Evolutionary conservation across 2,113 vertebrate species (phyloP).

Genomic region (Athene cunicularia): DNA sequence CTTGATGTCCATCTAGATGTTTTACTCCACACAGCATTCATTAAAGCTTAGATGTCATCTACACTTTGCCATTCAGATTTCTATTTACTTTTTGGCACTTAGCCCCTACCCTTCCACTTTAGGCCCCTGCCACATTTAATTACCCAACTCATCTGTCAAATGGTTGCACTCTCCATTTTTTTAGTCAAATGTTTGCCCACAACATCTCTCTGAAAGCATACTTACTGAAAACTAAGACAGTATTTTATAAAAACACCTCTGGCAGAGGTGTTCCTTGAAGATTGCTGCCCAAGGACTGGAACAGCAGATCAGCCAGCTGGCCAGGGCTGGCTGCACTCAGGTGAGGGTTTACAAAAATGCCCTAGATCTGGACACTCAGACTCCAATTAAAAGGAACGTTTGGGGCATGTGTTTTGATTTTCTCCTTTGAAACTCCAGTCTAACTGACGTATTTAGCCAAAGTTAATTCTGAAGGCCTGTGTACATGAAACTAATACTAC

Average conservation of each 20-base stretch:
- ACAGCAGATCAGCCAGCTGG: not conserved
- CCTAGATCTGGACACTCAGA: not conserved
- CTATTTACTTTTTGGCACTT: constrained; percentile 16
- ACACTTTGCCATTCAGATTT: not conserved
- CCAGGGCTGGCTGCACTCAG: not conserved
- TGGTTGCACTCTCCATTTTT: not conserved
- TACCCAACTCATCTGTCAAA: constrained; percentile 6
- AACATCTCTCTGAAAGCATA: not conserved
- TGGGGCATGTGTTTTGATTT: not conserved
- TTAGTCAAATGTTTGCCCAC: not conserved
- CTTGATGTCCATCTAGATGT: not conserved
- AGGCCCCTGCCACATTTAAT: constrained; percentile 12
- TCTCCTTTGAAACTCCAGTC: not conserved
- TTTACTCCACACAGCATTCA: not conserved
- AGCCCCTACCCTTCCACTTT: not conserved
- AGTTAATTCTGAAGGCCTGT: not conserved
- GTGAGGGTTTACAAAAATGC: not conserved
- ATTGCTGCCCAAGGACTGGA: not conserved
- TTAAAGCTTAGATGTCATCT: not conserved
- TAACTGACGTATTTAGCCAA: not conserved
- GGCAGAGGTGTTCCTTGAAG: not conserved
- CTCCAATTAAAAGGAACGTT: not conserved
- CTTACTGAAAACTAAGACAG: not conserved
- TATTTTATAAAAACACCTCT: not conserved
- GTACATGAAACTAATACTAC: not conserved